Conservation (phyloP, 2,888 invertebrate genomes). For the Euspilapteryx auroguttella region DNA sequence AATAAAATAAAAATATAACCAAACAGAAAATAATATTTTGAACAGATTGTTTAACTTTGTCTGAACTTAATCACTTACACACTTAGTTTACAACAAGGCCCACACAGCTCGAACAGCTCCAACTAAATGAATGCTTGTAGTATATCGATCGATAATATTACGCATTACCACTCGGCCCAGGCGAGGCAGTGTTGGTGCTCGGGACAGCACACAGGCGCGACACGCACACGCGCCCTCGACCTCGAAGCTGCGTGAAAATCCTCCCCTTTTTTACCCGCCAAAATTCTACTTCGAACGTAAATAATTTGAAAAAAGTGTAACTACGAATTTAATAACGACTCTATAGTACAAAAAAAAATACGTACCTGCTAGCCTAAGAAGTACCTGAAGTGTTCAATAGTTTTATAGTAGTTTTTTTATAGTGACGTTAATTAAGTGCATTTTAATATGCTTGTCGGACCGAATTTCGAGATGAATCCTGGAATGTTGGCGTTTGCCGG, state of each 20-base stretch:
- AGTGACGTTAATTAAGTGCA: too few species aligned
- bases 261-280: conserved; percentile 1
- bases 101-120: too few species aligned
- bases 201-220: conserved; percentile 24
- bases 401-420: too few species aligned
- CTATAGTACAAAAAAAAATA: too few species aligned
- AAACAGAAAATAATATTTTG: too few species aligned
- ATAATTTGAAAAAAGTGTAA: conserved; percentile 3
- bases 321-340: too few species aligned
- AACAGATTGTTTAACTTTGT: too few species aligned
- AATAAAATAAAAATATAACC: too few species aligned
- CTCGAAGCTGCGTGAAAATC: not conserved
- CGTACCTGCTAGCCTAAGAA: too few species aligned
- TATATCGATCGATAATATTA: conserved; percentile 60
- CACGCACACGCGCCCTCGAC: conserved; percentile 3
- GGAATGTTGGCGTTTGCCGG: conserved; percentile 19
- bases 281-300: conserved; percentile 7
- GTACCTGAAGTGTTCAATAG: too few species aligned
- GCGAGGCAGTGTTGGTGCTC: conserved; percentile 22
- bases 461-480: conserved; percentile 33
- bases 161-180: conserved; percentile 39
- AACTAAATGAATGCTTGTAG: conserved; percentile 22
- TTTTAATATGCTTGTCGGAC: conserved; percentile 35
- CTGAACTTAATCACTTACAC: too few species aligned
- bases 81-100: too few species aligned